A percentile compares a stretch with the other conserved stretches of the same genome.
These are phyloP conservation scores for Clistopyga incitator DNA, from an alignment of 2,888 invertebrate species.

Conservation along the genomic window DNA sequence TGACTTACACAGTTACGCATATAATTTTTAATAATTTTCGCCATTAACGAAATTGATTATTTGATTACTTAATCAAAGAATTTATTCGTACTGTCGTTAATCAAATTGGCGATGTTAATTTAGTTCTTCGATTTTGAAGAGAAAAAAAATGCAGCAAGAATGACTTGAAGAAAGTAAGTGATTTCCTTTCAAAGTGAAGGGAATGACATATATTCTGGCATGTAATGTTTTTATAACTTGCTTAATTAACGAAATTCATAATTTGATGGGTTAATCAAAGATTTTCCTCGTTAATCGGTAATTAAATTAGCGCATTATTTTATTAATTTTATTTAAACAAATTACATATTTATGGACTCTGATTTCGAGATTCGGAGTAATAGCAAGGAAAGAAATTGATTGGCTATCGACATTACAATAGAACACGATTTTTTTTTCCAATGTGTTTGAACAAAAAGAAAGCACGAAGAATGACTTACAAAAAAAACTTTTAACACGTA, in stretches of 20 bases:
- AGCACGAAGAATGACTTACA: slow-evolving; percentile 33
- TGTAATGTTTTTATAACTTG: not conserved
- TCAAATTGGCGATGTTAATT: not conserved
- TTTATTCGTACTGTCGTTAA: not conserved
- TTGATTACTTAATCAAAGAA: not conserved
- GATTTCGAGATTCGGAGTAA: slow-evolving; percentile 7
- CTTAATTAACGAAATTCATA: not conserved
- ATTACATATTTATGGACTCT: not conserved
- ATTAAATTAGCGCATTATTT: not conserved
- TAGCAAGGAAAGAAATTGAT: slow-evolving; percentile 16
- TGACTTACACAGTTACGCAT: slow-evolving; percentile 36
- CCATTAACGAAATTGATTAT: not conserved
- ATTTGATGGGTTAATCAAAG: not conserved
- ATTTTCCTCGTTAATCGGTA: not conserved
- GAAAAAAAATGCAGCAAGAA: too few relatives aligned
- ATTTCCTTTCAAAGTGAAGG: not conserved
- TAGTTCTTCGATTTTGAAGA: not conserved
- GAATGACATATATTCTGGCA: slow-evolving; percentile 33
- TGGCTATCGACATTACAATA: slow-evolving; percentile 6
- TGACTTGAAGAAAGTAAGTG: too few relatives aligned
- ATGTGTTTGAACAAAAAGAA: slow-evolving; percentile 5
- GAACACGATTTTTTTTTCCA: not conserved
- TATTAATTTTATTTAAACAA: not conserved
- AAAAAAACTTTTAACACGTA: slow-evolving; percentile 14
- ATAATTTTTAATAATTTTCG: slow-evolving; percentile 1